Base-by-base conservation (phyloP, 2,797 vertebrate genomes). In the Huso huso region DNA sequence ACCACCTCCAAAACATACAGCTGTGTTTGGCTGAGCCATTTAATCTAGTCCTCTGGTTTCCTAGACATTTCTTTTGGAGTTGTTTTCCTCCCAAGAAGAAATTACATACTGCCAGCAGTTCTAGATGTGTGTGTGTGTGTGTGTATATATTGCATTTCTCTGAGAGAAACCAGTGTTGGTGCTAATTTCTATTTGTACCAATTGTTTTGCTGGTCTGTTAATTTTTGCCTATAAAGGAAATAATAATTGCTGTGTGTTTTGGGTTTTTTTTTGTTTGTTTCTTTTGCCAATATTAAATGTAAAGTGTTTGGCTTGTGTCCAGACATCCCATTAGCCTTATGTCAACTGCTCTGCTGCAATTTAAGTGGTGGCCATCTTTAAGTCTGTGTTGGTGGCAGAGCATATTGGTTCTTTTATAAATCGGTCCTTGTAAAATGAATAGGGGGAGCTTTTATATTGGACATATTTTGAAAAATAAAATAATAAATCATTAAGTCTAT, bases 341-440 rank as follows among this genome's bases (percentile, higher is more conserved):
- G 49, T 58, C 9, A 8, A 58, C 7, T 6, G 55, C 55, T 58
- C 11, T 18, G n/a, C 57, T 68, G 63, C 60, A 66, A 49, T 66
- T 70, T 49, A 12, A 57, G 59, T 48, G 64, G 64, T 64, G 51
- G 64, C 50, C 66, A 50, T 67, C 63, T 69, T 37, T 37, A 37
- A 37, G 4, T 37, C 23, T 37, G 23, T 51, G 51, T 51, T 48
- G 48, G 66, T 58, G 51, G 49, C 61, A 61, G 66, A 10, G 15
- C 48, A 10, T 57, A 48, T 65, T 62, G 57, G 52, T 61, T 62
- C 13, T 68, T 13, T 62, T 18, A n/a, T 64, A 68, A 66, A 66
- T 59, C 10, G 64, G 57, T 71, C 69, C 67, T 71, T 69, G 67
- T 64, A 71, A 73, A 57, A 71, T 69, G 69, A 74, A 74, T 67